Percentiles rank a stretch among this genome's conserved stretches.
Conservation (phyloP, 2,113 vertebrate genomes). For the Formicarius rufipectus region DNA sequence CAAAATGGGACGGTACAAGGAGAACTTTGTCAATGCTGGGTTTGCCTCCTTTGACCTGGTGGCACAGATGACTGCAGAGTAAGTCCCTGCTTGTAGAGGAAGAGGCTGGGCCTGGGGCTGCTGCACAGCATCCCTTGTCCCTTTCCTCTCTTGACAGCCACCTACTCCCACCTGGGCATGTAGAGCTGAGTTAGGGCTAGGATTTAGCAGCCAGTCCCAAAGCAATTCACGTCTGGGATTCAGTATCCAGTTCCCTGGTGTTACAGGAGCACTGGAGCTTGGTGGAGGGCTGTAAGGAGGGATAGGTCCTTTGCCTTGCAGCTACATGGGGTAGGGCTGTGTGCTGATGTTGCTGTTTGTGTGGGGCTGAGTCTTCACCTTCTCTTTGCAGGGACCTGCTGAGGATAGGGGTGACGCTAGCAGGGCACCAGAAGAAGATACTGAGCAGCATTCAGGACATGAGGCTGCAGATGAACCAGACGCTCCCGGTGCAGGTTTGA, state of each 20-base stretch:
- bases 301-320: neutral
- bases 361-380: neutral
- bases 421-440: conserved; percentile 99
- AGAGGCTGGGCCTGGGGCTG: neutral
- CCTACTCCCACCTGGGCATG: rapidly evolving
- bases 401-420: conserved; percentile 97
- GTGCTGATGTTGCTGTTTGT: neutral
- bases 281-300: neutral
- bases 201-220: neutral
- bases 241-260: neutral
- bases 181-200: neutral
- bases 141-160: neutral
- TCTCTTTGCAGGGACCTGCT: conserved; percentile 87
- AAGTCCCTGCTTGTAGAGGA: conserved; percentile 69
- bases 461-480: conserved; percentile 99
- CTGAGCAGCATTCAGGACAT: conserved; percentile 99
- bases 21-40: conserved; percentile 95
- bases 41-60: conserved; percentile 98
- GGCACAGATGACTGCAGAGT: conserved; percentile 99
- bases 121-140: neutral
- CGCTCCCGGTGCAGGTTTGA: conserved; percentile 98
- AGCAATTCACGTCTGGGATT: neutral
- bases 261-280: neutral
- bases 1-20: conserved; percentile 99
- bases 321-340: neutral